Conservation (phyloP, 2,888 invertebrate genomes). For the Machimus rusticus region DNA sequence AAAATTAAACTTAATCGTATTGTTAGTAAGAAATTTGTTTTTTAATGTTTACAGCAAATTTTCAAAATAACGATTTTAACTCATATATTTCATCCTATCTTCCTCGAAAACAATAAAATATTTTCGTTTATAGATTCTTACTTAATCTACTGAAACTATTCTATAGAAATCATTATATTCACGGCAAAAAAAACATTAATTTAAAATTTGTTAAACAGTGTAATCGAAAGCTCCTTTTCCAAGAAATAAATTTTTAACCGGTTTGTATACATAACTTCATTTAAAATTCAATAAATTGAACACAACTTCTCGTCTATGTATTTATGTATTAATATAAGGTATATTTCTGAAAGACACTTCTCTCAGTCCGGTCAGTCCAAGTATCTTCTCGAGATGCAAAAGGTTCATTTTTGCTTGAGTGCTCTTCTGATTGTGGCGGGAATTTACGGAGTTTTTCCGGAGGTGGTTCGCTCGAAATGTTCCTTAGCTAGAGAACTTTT, state of each 20-base stretch:
- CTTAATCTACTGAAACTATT: background rate
- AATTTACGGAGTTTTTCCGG: background rate
- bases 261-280: background rate
- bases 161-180: background rate
- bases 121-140: too few species aligned
- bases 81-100: too few species aligned
- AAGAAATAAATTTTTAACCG: background rate
- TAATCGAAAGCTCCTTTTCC: background rate
- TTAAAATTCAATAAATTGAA: too few species aligned
- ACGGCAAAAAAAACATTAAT: background rate
- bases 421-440: background rate
- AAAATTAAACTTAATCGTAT: too few species aligned
- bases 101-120: background rate
- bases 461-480: background rate
- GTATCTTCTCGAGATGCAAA: background rate
- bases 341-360: background rate
- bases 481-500: background rate
- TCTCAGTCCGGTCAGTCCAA: background rate
- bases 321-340: background rate
- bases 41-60: too few species aligned
- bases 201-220: background rate
- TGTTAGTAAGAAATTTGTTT: too few species aligned
- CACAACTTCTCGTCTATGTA: background rate
- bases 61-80: too few species aligned
- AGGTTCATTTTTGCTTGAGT: background rate